phyloP scores from a whole-genome alignment of 2,113 vertebrate species.

The Ameiurus melas region DNA sequence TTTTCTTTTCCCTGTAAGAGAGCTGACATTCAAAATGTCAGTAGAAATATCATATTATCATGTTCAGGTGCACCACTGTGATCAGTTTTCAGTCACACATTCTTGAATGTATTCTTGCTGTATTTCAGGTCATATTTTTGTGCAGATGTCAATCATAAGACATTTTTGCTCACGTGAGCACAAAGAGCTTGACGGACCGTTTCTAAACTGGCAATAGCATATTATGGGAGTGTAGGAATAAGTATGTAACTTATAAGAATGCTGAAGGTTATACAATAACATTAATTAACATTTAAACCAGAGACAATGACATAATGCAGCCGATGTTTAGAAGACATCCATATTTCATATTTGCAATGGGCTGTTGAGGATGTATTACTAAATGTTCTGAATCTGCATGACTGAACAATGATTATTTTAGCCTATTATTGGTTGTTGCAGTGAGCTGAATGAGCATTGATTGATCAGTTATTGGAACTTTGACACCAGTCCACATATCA shows the following conservation, averaged over 20 bases:
- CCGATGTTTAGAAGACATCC: neutral
- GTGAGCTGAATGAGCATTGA: constrained; percentile 11
- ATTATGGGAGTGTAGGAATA: neutral
- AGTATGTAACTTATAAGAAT: neutral
- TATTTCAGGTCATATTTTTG: neutral
- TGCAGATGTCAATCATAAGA: neutral
- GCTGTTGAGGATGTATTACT: neutral
- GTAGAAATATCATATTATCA: neutral
- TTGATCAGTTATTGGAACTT: constrained; percentile 38
- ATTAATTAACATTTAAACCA: neutral
- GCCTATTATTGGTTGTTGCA: neutral
- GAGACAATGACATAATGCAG: neutral
- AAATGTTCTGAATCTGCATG: neutral
- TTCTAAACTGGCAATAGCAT: neutral
- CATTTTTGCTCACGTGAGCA: neutral
- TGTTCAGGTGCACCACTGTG: neutral
- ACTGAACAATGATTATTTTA: neutral
- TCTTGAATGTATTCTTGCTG: neutral
- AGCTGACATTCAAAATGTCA: neutral
- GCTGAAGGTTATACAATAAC: neutral
- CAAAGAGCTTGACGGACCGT: neutral
- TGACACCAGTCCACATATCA: neutral
- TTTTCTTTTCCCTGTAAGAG: neutral
- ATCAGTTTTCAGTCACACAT: neutral
- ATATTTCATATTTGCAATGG: neutral